Evolutionary conservation across 2,113 vertebrate genomes (phyloP).

Genomic region (Cephalopholis sonnerati): DNA sequence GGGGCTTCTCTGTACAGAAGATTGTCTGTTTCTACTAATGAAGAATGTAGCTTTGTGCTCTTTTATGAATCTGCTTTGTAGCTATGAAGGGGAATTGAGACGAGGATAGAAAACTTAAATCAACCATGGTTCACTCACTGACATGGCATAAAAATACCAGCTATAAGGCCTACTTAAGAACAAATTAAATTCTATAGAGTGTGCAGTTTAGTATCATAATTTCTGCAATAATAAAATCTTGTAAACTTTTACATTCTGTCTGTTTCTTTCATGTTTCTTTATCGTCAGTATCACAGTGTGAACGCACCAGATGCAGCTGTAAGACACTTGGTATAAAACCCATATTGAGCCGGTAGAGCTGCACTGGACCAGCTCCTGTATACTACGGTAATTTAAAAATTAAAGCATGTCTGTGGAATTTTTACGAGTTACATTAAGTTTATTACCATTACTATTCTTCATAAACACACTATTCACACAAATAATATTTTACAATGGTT

Average conservation of each 20-base stretch:
- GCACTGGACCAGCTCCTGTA: not conserved
- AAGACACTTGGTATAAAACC: not conserved
- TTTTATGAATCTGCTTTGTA: not conserved
- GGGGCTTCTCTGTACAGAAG: not conserved
- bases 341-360: not conserved
- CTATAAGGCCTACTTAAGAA: not conserved
- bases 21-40: not conserved
- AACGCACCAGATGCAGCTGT: not conserved
- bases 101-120: not conserved
- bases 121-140: not conserved
- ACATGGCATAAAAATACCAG: not conserved
- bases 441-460: not conserved
- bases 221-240: not conserved
- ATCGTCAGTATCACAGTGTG: not conserved
- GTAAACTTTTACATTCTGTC: not conserved
- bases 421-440: not conserved
- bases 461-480: not conserved
- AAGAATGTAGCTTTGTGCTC: not conserved
- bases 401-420: not conserved
- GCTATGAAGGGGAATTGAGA: not conserved
- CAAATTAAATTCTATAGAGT: not conserved
- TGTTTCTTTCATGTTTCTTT: not conserved
- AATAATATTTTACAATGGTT: not conserved
- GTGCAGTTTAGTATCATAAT: not conserved
- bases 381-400: not conserved